These are phyloP conservation scores for Smutsia temminckii DNA, from an alignment of 2,797 vertebrate species.

Conservation along the genomic window DNA sequence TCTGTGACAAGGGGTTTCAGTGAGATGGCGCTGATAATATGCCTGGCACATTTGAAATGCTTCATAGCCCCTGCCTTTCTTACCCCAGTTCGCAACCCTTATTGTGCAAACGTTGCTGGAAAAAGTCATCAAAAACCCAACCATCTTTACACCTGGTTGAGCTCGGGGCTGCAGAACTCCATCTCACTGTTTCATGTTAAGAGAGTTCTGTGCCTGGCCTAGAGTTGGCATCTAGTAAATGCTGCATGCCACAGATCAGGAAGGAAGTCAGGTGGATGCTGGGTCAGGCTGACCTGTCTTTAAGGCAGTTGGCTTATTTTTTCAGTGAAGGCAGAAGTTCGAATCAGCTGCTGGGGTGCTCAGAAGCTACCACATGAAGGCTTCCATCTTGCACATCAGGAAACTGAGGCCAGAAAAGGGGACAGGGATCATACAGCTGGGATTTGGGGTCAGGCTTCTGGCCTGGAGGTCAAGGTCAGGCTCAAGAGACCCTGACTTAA, in stretches of 20 bases:
- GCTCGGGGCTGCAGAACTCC: background rate
- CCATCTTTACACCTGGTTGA: background rate
- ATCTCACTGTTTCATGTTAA: background rate
- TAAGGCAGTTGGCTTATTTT: background rate
- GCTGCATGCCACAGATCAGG: background rate
- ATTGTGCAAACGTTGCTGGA: background rate
- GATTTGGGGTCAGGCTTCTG: background rate
- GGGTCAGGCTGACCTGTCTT: background rate
- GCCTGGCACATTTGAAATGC: background rate
- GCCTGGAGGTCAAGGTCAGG: background rate
- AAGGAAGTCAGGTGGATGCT: background rate
- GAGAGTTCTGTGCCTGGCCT: background rate
- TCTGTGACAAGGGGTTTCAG: background rate
- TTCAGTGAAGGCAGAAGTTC: background rate
- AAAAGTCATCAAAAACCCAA: background rate
- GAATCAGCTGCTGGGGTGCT: background rate
- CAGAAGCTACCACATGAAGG: background rate
- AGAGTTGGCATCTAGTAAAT: background rate
- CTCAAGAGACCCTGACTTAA: background rate
- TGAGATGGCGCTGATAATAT: rapidly evolving
- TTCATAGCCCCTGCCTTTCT: background rate
- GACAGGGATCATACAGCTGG: background rate
- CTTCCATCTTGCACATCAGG: background rate
- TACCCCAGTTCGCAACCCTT: background rate
- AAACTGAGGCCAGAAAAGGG: background rate